Evolutionary conservation across 2,888 invertebrate species (phyloP).

Genomic region (Pimpla rufipes): DNA sequence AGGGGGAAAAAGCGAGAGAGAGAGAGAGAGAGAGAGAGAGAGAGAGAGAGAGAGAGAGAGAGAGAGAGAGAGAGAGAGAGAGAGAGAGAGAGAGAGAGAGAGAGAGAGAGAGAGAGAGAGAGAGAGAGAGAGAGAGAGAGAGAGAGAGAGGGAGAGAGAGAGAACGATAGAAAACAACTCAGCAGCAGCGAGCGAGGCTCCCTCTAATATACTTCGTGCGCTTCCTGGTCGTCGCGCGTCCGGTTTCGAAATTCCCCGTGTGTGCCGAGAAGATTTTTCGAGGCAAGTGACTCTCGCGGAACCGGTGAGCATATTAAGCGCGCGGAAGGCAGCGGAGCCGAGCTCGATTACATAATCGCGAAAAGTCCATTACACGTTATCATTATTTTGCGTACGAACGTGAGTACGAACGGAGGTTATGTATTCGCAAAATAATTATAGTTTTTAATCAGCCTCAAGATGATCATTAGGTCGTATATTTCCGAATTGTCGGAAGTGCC

Average conservation of each 20-base stretch:
- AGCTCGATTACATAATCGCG: conserved; percentile 48
- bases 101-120: not conserved
- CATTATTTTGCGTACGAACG: conserved; percentile 45
- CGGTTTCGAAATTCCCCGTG: conserved; percentile 54
- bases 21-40: not conserved
- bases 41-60: not conserved
- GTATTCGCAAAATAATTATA: no score
- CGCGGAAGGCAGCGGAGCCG: no score
- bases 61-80: not conserved
- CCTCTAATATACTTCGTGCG: conserved; percentile 26
- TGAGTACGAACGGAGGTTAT: no score
- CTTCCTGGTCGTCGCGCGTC: conserved; percentile 62
- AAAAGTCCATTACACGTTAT: conserved; percentile 26
- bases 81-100: not conserved
- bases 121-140: not conserved
- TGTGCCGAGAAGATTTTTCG: not conserved
- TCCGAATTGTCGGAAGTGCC: no score
- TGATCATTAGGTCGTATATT: no score
- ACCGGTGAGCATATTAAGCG: not conserved
- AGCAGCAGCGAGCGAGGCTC: conserved; percentile 4
- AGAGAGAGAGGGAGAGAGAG: not conserved
- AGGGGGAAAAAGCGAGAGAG: not conserved
- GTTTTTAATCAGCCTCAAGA: no score
- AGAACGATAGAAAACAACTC: not conserved
- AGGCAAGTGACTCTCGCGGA: not conserved